These are phyloP conservation scores for Cantharis rustica DNA, from an alignment of 2,888 invertebrate species.

Conservation along the genomic window DNA sequence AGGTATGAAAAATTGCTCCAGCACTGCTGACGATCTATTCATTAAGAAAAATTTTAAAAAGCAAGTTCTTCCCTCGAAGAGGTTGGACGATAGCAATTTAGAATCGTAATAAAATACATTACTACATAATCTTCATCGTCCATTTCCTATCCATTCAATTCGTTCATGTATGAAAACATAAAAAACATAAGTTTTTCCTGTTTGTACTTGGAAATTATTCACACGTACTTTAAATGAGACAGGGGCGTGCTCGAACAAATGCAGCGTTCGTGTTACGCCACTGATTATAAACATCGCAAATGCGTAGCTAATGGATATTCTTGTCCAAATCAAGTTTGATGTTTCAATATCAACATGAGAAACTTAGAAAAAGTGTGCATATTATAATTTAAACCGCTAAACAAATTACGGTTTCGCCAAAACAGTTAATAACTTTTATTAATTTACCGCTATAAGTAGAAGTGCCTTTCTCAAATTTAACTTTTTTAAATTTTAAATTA, in stretches of 20 bases:
- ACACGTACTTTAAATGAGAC: neutral
- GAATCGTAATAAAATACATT: neutral
- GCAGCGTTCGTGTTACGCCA: neutral
- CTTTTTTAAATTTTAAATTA: neutral
- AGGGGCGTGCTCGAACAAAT: neutral
- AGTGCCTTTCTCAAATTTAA: neutral
- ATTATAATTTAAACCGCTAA: slow-evolving; percentile 1
- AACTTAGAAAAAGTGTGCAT: neutral
- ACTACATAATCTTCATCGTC: neutral
- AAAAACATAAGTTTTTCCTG: neutral
- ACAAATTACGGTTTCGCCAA: slow-evolving; percentile 1
- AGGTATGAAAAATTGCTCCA: neutral
- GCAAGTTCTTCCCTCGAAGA: neutral
- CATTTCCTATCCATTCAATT: neutral
- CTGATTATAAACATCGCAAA: neutral
- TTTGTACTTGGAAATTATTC: neutral
- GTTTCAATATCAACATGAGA: neutral
- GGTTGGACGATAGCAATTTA: neutral
- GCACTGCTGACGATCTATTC: neutral
- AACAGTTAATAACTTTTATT: slow-evolving; percentile 1
- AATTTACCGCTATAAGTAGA: slow-evolving; percentile 3
- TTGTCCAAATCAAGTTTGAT: neutral
- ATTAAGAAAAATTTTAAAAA: neutral
- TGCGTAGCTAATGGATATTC: neutral
- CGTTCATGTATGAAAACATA: neutral